Percentiles rank a stretch among this genome's conserved stretches.
phyloP scores from a whole-genome alignment of 2,797 vertebrate genomes.

The Decapterus maruadsi region DNA sequence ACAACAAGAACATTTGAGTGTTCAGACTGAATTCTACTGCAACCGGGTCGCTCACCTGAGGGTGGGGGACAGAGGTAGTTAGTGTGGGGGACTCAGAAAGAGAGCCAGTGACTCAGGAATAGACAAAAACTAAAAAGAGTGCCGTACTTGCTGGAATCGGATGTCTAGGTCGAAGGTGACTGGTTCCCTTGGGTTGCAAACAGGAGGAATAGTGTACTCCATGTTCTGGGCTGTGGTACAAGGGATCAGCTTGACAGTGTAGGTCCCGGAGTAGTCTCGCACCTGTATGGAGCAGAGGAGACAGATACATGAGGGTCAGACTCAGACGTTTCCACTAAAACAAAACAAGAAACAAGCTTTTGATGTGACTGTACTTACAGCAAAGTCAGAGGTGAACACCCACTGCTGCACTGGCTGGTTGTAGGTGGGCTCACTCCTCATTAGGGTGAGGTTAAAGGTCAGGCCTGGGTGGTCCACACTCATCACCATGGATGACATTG shows the following conservation, averaged over 20 bases:
- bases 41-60: constrained; percentile 96
- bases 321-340: background rate
- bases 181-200: constrained; percentile 91
- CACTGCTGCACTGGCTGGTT: constrained; percentile 94
- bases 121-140: background rate
- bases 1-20: constrained; percentile 94
- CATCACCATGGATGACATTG: constrained; percentile 90
- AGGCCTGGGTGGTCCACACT: constrained; percentile 90
- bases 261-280: constrained; percentile 96
- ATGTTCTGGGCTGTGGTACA: constrained; percentile 88
- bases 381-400: constrained; percentile 94
- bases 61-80: background rate
- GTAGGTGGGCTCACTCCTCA: constrained; percentile 91
- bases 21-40: constrained; percentile 95
- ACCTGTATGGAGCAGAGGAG: constrained; percentile 80
- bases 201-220: constrained; percentile 88
- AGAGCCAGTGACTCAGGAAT: background rate
- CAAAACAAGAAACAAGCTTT: background rate
- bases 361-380: constrained; percentile 82
- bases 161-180: constrained; percentile 93
- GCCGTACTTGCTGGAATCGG: constrained; percentile 94
- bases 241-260: constrained; percentile 91
- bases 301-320: background rate
- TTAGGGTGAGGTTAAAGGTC: constrained; percentile 91
- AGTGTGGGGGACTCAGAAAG: background rate